Conservation (phyloP, 2,888 invertebrate genomes). For the Patella pellucida region DNA sequence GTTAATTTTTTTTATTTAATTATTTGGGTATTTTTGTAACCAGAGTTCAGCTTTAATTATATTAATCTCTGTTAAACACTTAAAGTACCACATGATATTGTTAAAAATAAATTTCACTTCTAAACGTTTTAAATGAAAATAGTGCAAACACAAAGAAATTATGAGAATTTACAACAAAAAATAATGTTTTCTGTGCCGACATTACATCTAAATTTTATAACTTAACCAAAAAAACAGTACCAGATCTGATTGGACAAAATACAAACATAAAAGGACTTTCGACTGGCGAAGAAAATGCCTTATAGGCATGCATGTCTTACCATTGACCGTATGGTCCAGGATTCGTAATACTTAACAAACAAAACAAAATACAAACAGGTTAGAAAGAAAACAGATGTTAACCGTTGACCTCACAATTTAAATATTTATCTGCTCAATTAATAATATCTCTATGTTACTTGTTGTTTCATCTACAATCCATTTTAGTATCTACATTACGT, state of each 20-base stretch:
- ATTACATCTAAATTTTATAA: background rate
- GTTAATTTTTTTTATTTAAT: too few species aligned
- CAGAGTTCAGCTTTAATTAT: too few species aligned
- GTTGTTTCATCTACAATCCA: too few species aligned
- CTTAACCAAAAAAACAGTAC: constrained; percentile 16
- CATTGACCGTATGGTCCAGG: constrained; percentile 46
- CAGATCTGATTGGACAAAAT: constrained; percentile 27
- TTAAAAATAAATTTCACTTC: too few species aligned
- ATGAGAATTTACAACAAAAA: constrained; percentile 4
- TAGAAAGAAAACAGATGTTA: constrained; percentile 4
- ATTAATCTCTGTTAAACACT: too few species aligned
- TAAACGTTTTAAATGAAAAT: too few species aligned
- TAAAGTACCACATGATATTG: too few species aligned
- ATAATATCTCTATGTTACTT: too few species aligned
- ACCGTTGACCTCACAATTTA: background rate
- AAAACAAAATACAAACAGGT: constrained; percentile 17
- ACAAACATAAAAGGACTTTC: constrained; percentile 11
- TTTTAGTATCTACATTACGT: too few species aligned
- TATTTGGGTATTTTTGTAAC: too few species aligned
- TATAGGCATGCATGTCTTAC: constrained; percentile 36
- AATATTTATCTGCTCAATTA: background rate
- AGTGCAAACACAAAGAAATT: constrained; percentile 9
- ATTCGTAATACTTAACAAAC: constrained; percentile 49
- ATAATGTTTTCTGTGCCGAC: constrained; percentile 5
- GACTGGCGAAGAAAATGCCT: background rate